These are phyloP conservation scores for Poeciliopsis retropinna DNA, from an alignment of 2,113 vertebrate genomes.

Conservation along the genomic window DNA sequence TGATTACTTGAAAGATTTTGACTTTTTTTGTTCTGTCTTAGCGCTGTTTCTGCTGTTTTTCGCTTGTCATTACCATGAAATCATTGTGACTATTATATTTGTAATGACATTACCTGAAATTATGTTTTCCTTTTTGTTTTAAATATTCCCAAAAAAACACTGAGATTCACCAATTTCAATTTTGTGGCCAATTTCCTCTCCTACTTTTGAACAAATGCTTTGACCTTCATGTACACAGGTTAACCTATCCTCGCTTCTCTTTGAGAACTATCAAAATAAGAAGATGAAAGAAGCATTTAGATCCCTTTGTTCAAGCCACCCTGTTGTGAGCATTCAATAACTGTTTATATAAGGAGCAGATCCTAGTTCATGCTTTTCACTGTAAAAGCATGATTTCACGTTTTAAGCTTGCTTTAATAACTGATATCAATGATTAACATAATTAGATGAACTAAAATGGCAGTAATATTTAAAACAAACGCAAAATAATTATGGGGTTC, in stretches of 20 bases:
- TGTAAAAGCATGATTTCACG: neutral
- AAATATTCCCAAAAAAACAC: constrained; percentile 1
- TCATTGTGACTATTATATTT: constrained; percentile 62
- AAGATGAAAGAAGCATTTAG: neutral
- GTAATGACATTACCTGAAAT: constrained; percentile 44
- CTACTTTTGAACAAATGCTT: neutral
- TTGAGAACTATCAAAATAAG: neutral
- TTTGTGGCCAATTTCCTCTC: neutral
- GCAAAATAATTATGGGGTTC: neutral
- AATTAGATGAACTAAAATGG: neutral
- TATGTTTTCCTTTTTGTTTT: constrained; percentile 32
- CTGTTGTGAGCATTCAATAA: neutral
- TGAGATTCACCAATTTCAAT: neutral
- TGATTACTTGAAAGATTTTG: constrained; percentile 82
- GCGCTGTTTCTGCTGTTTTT: constrained; percentile 67
- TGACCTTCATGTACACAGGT: neutral
- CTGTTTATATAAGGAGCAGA: neutral
- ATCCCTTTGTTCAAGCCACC: neutral
- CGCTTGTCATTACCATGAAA: constrained; percentile 58
- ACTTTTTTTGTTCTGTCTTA: constrained; percentile 57
- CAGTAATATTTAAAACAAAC: constrained; percentile 10
- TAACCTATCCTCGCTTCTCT: neutral
- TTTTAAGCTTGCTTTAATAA: neutral
- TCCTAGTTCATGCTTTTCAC: neutral
- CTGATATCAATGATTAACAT: neutral